Percentiles rank a stretch among this genome's conserved stretches.
phyloP scores from a whole-genome alignment of 2,797 vertebrate genomes.

The Molossus alvarezi region DNA sequence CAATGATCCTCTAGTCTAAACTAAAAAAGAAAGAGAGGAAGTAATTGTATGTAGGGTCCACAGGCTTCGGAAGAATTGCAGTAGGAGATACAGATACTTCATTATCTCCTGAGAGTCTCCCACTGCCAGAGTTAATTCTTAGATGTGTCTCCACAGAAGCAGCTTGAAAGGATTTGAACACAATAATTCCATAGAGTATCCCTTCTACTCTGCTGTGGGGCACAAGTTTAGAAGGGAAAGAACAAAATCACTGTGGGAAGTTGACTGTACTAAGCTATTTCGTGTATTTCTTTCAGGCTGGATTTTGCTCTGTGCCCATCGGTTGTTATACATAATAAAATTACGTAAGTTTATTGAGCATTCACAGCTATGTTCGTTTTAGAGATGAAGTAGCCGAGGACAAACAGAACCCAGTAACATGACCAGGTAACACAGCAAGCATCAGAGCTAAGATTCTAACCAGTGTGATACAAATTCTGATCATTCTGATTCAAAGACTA shows the following conservation, averaged over 20 bases:
- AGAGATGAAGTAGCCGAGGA: background rate
- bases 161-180: conserved; percentile 63
- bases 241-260: conserved; percentile 14
- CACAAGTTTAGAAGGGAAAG: background rate
- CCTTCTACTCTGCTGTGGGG: background rate
- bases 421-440: background rate
- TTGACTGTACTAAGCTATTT: background rate
- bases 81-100: background rate
- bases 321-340: background rate
- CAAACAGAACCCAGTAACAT: background rate
- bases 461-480: background rate
- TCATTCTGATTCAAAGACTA: background rate
- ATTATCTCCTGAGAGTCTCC: conserved; percentile 34
- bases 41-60: background rate
- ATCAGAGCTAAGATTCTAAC: background rate
- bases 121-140: conserved; percentile 16
- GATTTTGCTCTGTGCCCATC: background rate
- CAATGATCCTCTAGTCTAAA: background rate
- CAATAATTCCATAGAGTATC: conserved; percentile 1
- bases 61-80: background rate
- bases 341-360: background rate
- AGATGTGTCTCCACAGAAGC: conserved; percentile 14
- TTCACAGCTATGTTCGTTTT: background rate
- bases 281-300: background rate
- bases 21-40: background rate